phyloP scores from a whole-genome alignment of 2,797 vertebrate genomes.

The Schizopygopsis malacanthus region DNA sequence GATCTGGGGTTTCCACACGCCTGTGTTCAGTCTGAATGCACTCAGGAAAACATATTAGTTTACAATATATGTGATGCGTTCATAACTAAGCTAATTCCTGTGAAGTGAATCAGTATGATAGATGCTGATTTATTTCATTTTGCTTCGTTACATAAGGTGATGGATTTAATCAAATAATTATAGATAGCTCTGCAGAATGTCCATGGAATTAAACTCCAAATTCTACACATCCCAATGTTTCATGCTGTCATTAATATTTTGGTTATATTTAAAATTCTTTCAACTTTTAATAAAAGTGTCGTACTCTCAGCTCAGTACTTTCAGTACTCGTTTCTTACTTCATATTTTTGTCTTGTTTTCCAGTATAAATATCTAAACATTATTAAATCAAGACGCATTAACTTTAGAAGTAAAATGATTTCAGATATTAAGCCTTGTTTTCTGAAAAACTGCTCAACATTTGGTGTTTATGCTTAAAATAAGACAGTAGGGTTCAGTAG shows the following conservation, averaged over 20 bases:
- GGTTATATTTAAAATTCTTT: background rate
- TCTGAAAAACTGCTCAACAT: background rate
- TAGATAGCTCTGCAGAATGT: background rate
- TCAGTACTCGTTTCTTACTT: background rate
- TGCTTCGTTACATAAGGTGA: background rate
- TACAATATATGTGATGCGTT: background rate
- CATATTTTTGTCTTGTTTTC: background rate
- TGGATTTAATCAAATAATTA: background rate
- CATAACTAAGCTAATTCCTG: background rate
- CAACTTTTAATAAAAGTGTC: background rate
- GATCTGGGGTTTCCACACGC: constrained; percentile 17
- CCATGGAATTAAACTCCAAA: background rate
- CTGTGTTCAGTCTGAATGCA: background rate
- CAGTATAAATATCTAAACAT: background rate
- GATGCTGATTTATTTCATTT: background rate
- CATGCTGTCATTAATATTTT: background rate
- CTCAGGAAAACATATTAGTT: background rate
- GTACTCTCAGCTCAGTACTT: background rate
- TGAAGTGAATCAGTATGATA: background rate
- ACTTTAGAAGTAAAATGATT: background rate
- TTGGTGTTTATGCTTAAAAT: too few relatives aligned
- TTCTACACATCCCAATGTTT: background rate
- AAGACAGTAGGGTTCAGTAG: too few relatives aligned
- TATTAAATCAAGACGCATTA: background rate
- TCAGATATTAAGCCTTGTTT: background rate